A percentile compares a stretch with the other conserved stretches of the same genome.
phyloP scores from a whole-genome alignment of 2,888 invertebrate species.

The Drosophila mulleri region DNA sequence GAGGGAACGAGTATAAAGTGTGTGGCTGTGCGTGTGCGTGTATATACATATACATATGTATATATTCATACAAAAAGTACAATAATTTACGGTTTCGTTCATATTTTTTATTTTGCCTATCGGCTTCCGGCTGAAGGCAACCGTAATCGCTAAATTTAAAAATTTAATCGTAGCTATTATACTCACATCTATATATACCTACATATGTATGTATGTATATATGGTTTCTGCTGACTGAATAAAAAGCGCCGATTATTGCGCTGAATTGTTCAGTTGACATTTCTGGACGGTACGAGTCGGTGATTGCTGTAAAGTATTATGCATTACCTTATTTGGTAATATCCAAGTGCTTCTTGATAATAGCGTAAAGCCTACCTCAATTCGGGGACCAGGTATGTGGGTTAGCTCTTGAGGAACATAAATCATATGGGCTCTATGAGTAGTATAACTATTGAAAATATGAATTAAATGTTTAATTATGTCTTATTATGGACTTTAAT shows the following conservation, averaged over 20 bases:
- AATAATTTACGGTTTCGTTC: slow-evolving; percentile 21
- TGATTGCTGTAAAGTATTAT: slow-evolving; percentile 8
- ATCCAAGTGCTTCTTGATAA: slow-evolving; percentile 34
- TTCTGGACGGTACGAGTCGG: slow-evolving; percentile 28
- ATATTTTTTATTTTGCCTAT: slow-evolving; percentile 30
- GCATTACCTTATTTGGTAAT: slow-evolving; percentile 14
- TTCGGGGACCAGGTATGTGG: slow-evolving; percentile 13
- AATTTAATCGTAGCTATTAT: slow-evolving; percentile 44
- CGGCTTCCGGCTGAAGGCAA: slow-evolving; percentile 48
- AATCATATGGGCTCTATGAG: background rate
- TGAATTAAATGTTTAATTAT: background rate
- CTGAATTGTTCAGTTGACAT: slow-evolving; percentile 29
- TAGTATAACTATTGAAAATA: background rate
- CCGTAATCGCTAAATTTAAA: slow-evolving; percentile 64
- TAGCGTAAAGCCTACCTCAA: slow-evolving; percentile 62
- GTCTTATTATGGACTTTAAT: background rate
- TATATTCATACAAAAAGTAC: background rate
- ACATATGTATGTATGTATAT: background rate
- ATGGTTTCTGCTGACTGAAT: slow-evolving; percentile 15
- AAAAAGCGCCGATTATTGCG: slow-evolving; percentile 11
- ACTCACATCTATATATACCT: slow-evolving; percentile 1
- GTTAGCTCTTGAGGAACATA: background rate
- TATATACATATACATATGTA: background rate
- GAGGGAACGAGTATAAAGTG: background rate
- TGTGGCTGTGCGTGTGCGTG: background rate